Evolutionary conservation across 1,140 invertebrate species (phyloP).

Genomic region (Danaus melanippus): DNA sequence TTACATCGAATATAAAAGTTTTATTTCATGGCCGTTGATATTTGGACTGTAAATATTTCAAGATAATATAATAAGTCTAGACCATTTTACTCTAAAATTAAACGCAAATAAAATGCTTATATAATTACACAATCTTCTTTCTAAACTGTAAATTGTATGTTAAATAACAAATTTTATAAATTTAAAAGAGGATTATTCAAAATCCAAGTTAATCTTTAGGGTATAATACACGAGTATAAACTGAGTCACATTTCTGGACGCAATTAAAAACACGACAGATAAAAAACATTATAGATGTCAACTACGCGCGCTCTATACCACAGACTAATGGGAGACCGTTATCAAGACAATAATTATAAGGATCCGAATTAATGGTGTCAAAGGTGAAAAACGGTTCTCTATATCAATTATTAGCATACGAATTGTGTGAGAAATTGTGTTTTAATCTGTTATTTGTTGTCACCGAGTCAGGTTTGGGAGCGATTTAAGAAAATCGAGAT

Average conservation of each 20-base stretch:
- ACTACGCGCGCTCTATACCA: constrained; percentile 34
- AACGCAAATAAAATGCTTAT: no score
- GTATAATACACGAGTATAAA: not conserved
- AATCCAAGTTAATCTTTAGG: no score
- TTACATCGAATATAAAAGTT: not conserved
- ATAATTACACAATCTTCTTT: no score
- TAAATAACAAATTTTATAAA: no score
- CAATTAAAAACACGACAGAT: constrained; percentile 26
- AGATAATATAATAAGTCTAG: no score
- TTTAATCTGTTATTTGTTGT: constrained; percentile 15
- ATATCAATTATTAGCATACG: constrained; percentile 37
- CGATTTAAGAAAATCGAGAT: constrained; percentile 14
- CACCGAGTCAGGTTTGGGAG: constrained; percentile 13
- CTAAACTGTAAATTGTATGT: no score
- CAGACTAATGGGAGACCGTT: constrained; percentile 45
- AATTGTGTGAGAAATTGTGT: constrained; percentile 26
- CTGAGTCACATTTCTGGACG: constrained; percentile 11
- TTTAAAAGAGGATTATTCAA: no score
- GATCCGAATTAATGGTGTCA: constrained; percentile 22
- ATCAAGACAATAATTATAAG: constrained; percentile 42
- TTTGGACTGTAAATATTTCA: no score
- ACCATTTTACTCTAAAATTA: no score
- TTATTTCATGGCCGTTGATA: no score
- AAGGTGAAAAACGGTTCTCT: constrained; percentile 26
- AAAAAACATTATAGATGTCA: constrained; percentile 37